Percentiles rank a stretch among this genome's conserved stretches.
These are phyloP conservation scores for Plectus sambesii DNA, from an alignment of 1,140 invertebrate genomes.

Conservation along the genomic window DNA sequence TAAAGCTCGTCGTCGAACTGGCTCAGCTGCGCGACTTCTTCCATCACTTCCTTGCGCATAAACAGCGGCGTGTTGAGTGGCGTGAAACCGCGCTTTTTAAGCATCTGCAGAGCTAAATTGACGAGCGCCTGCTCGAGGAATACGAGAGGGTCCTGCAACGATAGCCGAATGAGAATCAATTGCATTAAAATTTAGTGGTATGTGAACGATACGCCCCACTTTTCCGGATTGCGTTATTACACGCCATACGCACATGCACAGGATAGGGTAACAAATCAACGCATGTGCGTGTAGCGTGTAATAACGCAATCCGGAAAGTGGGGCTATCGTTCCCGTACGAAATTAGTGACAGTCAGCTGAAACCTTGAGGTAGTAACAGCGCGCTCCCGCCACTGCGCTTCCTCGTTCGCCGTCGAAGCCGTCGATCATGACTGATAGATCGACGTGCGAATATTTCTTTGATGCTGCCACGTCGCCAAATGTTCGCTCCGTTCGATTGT, in stretches of 20 bases:
- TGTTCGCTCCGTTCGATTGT: slow-evolving; percentile 70
- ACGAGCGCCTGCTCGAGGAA: slow-evolving; percentile 90
- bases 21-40: slow-evolving; percentile 94
- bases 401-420: slow-evolving; percentile 90
- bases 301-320: too few species aligned
- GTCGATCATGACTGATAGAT: slow-evolving; percentile 74
- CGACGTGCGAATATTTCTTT: slow-evolving; percentile 86
- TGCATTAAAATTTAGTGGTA: background rate
- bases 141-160: slow-evolving; percentile 55
- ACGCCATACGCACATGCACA: too few species aligned
- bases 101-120: slow-evolving; percentile 66
- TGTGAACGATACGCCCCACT: too few species aligned
- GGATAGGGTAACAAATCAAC: too few species aligned
- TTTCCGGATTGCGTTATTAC: too few species aligned
- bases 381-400: slow-evolving; percentile 73
- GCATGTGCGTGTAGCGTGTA: too few species aligned
- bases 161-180: background rate
- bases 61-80: slow-evolving; percentile 96
- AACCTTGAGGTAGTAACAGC: slow-evolving; percentile 86
- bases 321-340: slow-evolving; percentile 67
- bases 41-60: slow-evolving; percentile 96
- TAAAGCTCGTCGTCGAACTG: slow-evolving; percentile 99
- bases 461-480: slow-evolving; percentile 68
- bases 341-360: slow-evolving; percentile 67
- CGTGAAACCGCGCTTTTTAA: slow-evolving; percentile 69